These are phyloP conservation scores for Ips nitidus DNA, from an alignment of 1,140 invertebrate genomes.

Conservation along the genomic window DNA sequence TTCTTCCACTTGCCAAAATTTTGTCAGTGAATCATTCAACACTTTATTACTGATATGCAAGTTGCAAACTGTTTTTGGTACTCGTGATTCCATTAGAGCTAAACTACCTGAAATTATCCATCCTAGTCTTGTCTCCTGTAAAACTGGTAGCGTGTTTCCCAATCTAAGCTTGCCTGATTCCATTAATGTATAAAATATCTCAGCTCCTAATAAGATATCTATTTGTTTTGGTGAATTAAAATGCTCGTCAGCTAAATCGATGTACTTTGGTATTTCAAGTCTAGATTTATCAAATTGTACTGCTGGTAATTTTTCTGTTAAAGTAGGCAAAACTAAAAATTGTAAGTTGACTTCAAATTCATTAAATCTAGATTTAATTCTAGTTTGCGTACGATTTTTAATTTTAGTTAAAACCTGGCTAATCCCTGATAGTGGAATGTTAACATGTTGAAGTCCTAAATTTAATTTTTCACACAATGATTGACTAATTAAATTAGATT, in stretches of 20 bases:
- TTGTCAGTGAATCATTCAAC: conserved; percentile 22
- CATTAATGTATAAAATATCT: conserved; percentile 45
- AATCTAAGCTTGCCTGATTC: conserved; percentile 39
- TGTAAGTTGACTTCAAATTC: conserved; percentile 13
- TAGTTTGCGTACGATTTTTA: conserved; percentile 11
- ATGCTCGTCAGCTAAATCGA: conserved; percentile 41
- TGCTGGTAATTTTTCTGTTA: conserved; percentile 24
- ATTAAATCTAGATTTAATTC: conserved; percentile 21
- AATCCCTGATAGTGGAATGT: conserved; percentile 19
- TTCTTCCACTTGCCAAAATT: conserved; percentile 29
- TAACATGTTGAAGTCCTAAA: conserved; percentile 9
- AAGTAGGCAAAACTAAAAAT: conserved; percentile 26
- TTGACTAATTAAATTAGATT: conserved; percentile 29
- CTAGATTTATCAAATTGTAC: conserved; percentile 12
- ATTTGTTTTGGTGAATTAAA: conserved; percentile 39
- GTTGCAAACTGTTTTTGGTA: conserved; percentile 11
- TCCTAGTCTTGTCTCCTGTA: conserved; percentile 46
- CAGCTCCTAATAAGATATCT: conserved; percentile 45
- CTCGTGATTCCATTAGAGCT: not conserved
- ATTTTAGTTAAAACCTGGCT: conserved; percentile 22
- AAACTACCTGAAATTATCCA: conserved; percentile 37
- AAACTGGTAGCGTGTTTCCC: conserved; percentile 33
- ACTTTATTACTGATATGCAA: conserved; percentile 11
- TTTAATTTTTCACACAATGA: conserved; percentile 24
- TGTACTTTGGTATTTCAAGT: conserved; percentile 19